phyloP scores from a whole-genome alignment of 2,113 vertebrate genomes.

The Candoia aspera region DNA sequence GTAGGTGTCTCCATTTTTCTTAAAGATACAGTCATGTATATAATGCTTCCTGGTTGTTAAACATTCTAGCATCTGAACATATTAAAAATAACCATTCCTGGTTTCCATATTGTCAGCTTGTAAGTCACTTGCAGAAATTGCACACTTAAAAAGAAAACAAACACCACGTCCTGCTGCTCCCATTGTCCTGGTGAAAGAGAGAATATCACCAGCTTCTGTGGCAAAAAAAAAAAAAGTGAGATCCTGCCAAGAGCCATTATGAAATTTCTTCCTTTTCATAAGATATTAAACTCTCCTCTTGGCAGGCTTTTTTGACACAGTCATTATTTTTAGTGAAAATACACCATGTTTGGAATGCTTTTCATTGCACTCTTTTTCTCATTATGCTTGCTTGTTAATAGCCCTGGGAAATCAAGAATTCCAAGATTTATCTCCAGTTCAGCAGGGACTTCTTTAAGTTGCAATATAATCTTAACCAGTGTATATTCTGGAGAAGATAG shows the following conservation, averaged over 20 bases:
- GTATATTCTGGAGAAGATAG: background rate
- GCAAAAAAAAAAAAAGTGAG: constrained; percentile 30
- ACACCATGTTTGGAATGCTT: constrained; percentile 57
- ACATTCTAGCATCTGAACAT: background rate
- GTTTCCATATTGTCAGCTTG: background rate
- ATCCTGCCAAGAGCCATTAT: constrained; percentile 61
- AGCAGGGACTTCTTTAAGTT: constrained; percentile 11
- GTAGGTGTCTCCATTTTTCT: too few relatives aligned
- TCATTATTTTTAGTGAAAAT: constrained; percentile 62
- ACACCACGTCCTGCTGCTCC: background rate
- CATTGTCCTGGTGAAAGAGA: constrained; percentile 25
- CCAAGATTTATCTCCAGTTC: constrained; percentile 14
- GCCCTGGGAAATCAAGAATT: constrained; percentile 45
- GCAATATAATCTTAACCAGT: constrained; percentile 40
- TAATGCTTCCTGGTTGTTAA: background rate
- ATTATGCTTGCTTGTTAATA: constrained; percentile 56
- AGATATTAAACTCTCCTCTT: constrained; percentile 58
- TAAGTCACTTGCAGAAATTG: background rate
- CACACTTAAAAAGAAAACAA: constrained; percentile 13
- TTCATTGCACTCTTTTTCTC: constrained; percentile 62
- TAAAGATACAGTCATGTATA: background rate
- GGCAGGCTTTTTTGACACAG: constrained; percentile 49
- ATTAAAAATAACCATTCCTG: background rate
- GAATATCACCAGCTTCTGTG: constrained; percentile 48
- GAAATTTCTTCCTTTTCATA: constrained; percentile 64